Evolutionary conservation across 1,140 invertebrate species (phyloP), one percentile per base, ranked within the genome.

Genomic region (Papilio polytes): DNA sequence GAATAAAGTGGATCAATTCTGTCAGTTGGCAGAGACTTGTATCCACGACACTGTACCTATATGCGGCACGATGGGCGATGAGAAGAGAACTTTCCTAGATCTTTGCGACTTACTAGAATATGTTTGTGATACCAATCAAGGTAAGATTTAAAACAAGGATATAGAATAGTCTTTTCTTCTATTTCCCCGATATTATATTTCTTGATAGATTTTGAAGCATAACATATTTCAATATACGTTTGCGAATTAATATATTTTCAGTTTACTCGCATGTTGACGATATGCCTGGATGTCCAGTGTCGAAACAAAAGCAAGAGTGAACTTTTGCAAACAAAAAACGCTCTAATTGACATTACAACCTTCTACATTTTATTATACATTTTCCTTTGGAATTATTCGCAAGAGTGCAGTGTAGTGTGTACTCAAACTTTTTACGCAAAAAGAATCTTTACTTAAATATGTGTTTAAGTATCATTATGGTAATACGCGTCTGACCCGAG

Each of bases 381-480:
- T 66, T 63, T 51, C 56, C 76, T 72, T 81, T 82, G 80, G 80
- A 73, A 82, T 81, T 77, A 72, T 76, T 81, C 80, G 74, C 82
- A 82, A 86, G 80, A 82, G 84, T 82, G 83, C 81, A 86, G 81
- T 80, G 80, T 84, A 81, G 74, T 86, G 78, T 83, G 84, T 78
- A 83, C 82, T 80, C 86, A 85, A 83, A 89, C 88, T 91, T 91
- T 93, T 93, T 90, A 85, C 78, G 86, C 84, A 92, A 94, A 93
- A 94, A 90, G 87, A 88, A 91, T 90, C 89, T 92, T 94, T 89
- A 93, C 91, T 94, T 94, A 94, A 95, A 95, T 94, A 94, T 94
- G 92, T 94, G 90, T 94, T 94, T 94, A 93, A 93, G 93, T 95
- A 94, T 92, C 90, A 94, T 95, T 95, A 95, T 91, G 84, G 89